Evolutionary conservation across 2,888 invertebrate species (phyloP), one percentile per base, ranked within the genome.

Genomic region (Pterostichus niger): DNA sequence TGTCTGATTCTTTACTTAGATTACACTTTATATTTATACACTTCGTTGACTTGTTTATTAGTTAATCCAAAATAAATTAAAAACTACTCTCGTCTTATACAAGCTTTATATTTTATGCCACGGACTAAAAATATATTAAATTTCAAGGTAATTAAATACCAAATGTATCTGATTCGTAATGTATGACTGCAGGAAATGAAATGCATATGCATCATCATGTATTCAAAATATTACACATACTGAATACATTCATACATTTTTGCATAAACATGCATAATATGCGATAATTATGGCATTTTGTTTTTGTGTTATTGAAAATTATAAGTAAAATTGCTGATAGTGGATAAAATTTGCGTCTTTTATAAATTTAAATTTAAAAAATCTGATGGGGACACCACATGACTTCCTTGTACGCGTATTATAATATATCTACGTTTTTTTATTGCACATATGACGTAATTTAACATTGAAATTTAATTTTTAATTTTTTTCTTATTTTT

Each of bases 181-280:
- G 64, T n/a, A 7, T 64, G 64, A 35, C 64, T 35, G n/a, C 56
- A 35, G 64, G 35, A 33, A 59, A 6, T 6, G 33, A 64, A 64
- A 64, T 64, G 31, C 24, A 10, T 61, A 64, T 64, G 64, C 35
- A 64, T 64, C 13, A 64, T 64, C 64, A 35, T 7, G 33, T 10
- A 7, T 35, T 64, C 35, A 64, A 24, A 64, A 64, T 64, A 64
- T 35, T 64, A n/a, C 31, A 33, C 64, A 35, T 35, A 13, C n/a
- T 7, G 11, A 64, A 64, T 64, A 11, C 6, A 31, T 59, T 31
- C 59, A 13, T 13, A 64, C 64, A 64, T 35, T 35, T 64, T 64
- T 64, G 35, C 64, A 64, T 64, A 64, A 64, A 64, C 35, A 64
- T 35, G 35, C 64, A 64, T 64, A 64, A 64, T 64, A 31, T 31